These are phyloP conservation scores for Cynocephalus volans DNA, from an alignment of 2,113 vertebrate species.

Conservation along the genomic window DNA sequence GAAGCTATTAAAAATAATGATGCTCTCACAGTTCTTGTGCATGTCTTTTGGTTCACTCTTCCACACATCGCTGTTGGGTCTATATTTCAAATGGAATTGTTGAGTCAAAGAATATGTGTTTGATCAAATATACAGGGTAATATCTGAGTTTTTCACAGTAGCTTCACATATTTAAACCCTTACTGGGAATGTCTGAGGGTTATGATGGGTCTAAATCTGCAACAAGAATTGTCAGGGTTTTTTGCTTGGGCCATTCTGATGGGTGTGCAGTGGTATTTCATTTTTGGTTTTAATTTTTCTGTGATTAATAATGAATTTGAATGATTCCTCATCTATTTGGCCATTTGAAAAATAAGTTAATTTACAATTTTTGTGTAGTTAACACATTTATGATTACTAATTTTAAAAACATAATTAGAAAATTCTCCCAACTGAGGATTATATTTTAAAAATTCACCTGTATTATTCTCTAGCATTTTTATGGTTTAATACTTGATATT, in stretches of 20 bases:
- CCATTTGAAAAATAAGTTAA: not conserved
- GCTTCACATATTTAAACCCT: not conserved
- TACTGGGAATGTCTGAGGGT: not conserved
- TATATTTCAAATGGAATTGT: not conserved
- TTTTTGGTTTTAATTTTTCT: not conserved
- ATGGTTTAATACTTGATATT: constrained; percentile 1
- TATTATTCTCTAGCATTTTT: not conserved
- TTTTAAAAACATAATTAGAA: not conserved
- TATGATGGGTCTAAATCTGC: not conserved
- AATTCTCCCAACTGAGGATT: constrained; percentile 20
- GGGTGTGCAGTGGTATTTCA: not conserved
- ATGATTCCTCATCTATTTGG: not conserved
- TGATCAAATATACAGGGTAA: not conserved
- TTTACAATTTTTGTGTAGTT: constrained; percentile 26
- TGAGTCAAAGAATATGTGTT: not conserved
- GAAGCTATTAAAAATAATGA: not conserved
- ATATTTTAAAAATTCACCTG: constrained; percentile 28
- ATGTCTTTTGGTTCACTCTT: not conserved
- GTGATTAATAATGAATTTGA: not conserved
- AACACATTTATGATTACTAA: not conserved
- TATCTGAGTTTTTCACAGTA: not conserved
- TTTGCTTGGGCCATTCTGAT: not conserved
- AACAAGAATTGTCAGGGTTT: not conserved
- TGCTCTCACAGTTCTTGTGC: not conserved
- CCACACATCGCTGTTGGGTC: not conserved